These are phyloP conservation scores for Odontocolon sp. DNA, from an alignment of 2,888 invertebrate genomes.

Conservation along the genomic window DNA sequence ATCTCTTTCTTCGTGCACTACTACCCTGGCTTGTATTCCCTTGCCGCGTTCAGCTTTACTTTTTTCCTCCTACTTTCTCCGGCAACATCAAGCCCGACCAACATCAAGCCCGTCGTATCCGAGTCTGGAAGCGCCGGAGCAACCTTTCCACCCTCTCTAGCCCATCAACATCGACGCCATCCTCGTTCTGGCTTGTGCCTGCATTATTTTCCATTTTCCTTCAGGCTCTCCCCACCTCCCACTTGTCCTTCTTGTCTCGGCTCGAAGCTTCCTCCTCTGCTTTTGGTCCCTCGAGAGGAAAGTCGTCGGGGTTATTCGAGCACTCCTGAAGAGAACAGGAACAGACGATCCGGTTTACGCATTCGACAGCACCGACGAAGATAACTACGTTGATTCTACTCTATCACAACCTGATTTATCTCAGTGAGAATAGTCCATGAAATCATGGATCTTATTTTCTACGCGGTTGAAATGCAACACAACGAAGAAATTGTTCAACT, in stretches of 20 bases:
- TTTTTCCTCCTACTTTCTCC: slow-evolving; percentile 37
- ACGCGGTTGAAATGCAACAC: neutral
- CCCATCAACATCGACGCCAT: slow-evolving; percentile 60
- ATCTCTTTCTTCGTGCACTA: slow-evolving; percentile 6
- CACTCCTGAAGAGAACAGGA: slow-evolving; percentile 19
- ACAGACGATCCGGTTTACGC: slow-evolving; percentile 32
- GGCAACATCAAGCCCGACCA: slow-evolving; percentile 28
- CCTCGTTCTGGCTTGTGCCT: slow-evolving; percentile 57
- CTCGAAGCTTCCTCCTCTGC: neutral
- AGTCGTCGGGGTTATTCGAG: slow-evolving; percentile 28
- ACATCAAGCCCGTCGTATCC: slow-evolving; percentile 65
- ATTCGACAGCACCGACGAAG: slow-evolving; percentile 5
- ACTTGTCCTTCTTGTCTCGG: neutral
- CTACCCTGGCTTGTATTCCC: slow-evolving; percentile 11
- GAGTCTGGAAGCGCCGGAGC: slow-evolving; percentile 34
- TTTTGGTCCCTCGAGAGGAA: slow-evolving; percentile 33
- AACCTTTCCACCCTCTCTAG: slow-evolving; percentile 52
- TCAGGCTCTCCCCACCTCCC: slow-evolving; percentile 38
- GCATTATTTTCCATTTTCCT: slow-evolving; percentile 68
- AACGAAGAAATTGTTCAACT: neutral
- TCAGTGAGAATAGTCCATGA: neutral
- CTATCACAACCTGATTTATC: slow-evolving; percentile 17
- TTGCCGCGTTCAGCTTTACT: slow-evolving; percentile 25
- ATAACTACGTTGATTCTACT: slow-evolving; percentile 11
- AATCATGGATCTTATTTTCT: neutral